Percentiles rank a stretch among this genome's conserved stretches.
phyloP scores from a whole-genome alignment of 37 sponge, comb jelly and placozoan species.

The Halisarca cf. caerulea region DNA sequence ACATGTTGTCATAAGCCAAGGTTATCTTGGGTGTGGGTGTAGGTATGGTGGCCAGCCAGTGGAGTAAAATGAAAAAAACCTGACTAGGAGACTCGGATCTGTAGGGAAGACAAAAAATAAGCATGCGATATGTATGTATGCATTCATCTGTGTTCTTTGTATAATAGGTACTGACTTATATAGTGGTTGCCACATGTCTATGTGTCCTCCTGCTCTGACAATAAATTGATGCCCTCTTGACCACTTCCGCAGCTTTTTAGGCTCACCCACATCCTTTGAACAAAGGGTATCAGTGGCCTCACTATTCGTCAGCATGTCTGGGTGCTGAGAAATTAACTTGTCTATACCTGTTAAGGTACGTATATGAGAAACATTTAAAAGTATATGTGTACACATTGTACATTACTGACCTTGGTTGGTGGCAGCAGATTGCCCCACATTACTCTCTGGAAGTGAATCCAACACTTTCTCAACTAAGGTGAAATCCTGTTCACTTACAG shows the following conservation, averaged over 20 bases:
- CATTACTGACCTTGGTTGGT: too few species aligned
- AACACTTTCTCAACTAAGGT: too few species aligned
- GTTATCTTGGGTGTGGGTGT: background rate
- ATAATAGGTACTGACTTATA: conserved; percentile 28
- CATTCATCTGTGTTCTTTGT: too few species aligned
- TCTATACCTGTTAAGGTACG: too few species aligned
- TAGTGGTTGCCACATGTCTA: conserved; percentile 40
- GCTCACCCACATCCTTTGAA: background rate
- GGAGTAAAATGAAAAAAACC: conserved; percentile 35
- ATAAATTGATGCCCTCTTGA: background rate
- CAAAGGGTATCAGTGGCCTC: background rate
- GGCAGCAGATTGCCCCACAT: too few species aligned
- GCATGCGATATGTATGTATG: too few species aligned
- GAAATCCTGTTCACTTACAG: too few species aligned
- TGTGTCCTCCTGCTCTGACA: background rate
- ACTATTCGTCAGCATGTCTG: background rate
- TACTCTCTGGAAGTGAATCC: too few species aligned
- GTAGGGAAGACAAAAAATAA: too few species aligned
- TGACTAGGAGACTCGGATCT: conserved; percentile 49
- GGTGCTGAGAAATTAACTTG: too few species aligned
- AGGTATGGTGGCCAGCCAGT: conserved; percentile 5
- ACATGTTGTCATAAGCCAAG: conserved; percentile 56
- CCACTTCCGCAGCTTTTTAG: background rate
- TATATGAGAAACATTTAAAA: too few species aligned
- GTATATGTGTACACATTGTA: too few species aligned